A percentile compares a stretch with the other conserved stretches of the same genome.
Evolutionary conservation across 1,140 invertebrate genomes (phyloP).

Genomic region (Drosophila biarmipes): DNA sequence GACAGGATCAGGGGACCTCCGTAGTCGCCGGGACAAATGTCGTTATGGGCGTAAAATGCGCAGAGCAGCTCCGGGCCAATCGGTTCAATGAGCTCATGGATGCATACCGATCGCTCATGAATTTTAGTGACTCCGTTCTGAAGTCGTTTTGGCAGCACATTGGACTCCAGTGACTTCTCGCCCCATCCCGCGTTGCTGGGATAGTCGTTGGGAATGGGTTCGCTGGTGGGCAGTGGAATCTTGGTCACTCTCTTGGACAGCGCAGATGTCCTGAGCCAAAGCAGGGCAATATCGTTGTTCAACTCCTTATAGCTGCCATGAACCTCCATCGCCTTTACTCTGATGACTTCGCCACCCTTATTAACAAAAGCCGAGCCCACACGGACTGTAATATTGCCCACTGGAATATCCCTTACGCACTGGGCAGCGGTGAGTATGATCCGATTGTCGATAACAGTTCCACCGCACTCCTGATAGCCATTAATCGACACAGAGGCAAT

Average conservation of each 20-base stretch:
- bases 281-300: slow-evolving; percentile 1
- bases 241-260: neutral
- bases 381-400: neutral
- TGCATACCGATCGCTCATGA: neutral
- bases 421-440: slow-evolving; percentile 10
- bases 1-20: slow-evolving; percentile 3
- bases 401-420: neutral
- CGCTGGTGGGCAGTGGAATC: neutral
- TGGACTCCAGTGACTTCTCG: neutral
- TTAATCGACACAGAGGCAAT: neutral
- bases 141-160: neutral
- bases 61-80: neutral
- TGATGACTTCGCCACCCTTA: neutral
- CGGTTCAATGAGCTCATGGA: neutral
- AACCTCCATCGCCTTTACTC: neutral
- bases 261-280: neutral
- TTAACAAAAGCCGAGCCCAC: neutral
- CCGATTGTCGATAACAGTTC: neutral
- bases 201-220: neutral
- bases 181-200: slow-evolving; percentile 14
- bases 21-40: slow-evolving; percentile 16
- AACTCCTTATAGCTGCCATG: neutral
- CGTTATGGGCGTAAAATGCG: neutral
- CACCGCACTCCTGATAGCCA: slow-evolving; percentile 11
- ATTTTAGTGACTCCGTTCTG: slow-evolving; percentile 6